These are phyloP conservation scores for Campoplex nolae DNA, from an alignment of 2,888 invertebrate species.

Conservation along the genomic window DNA sequence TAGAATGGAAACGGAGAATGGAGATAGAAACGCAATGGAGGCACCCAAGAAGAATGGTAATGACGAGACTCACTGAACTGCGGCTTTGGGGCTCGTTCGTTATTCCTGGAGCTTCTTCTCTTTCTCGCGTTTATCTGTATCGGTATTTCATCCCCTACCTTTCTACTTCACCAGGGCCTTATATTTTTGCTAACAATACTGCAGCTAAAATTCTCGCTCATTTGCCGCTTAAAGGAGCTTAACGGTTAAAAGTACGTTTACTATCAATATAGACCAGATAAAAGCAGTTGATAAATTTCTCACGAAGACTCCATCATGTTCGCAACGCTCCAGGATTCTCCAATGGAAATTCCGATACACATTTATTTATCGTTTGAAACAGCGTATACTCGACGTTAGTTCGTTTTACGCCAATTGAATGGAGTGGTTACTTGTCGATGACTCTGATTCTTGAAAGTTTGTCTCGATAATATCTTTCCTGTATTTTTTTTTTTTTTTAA, in stretches of 20 bases:
- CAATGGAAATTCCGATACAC: neutral
- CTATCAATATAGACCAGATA: constrained; percentile 60
- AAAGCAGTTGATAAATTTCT: constrained; percentile 14
- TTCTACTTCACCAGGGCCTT: neutral
- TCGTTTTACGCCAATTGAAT: neutral
- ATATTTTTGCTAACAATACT: constrained; percentile 1
- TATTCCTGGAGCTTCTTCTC: constrained; percentile 31
- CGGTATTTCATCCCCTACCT: constrained; percentile 27
- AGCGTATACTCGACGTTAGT: neutral
- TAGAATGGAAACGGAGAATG: constrained; percentile 42
- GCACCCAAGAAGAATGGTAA: constrained; percentile 61
- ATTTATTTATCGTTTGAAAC: neutral
- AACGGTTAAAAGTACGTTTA: constrained; percentile 59
- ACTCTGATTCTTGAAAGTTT: neutral
- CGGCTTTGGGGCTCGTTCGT: constrained; percentile 41
- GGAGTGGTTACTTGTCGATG: neutral
- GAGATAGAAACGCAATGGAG: constrained; percentile 38
- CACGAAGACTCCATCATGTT: neutral
- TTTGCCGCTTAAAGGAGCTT: constrained; percentile 55
- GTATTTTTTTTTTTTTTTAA: constrained; percentile 15
- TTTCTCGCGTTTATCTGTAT: constrained; percentile 30
- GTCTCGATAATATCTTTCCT: neutral
- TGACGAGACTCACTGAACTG: constrained; percentile 44
- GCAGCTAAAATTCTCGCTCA: constrained; percentile 19
- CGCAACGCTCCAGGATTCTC: neutral